A percentile compares a stretch with the other conserved stretches of the same genome.
These are phyloP conservation scores for Drosophila differens DNA, from an alignment of 2,888 invertebrate species.

Conservation along the genomic window DNA sequence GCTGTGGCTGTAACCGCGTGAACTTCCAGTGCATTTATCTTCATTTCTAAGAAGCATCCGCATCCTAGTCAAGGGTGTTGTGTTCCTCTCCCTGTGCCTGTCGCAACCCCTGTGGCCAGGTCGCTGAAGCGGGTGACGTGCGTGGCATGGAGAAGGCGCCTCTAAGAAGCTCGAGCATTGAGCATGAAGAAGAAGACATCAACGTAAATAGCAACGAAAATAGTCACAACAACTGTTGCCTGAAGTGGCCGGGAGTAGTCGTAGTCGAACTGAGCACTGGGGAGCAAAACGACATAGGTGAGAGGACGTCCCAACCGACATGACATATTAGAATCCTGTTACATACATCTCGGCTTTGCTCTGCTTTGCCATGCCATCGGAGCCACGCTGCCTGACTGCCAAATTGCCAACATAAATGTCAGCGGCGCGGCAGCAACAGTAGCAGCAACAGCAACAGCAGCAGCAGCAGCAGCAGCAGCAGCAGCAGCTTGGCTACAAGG, in stretches of 20 bases:
- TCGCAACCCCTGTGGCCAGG: slow-evolving; percentile 31
- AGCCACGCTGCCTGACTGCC: slow-evolving; percentile 70
- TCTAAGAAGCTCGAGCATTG: slow-evolving; percentile 47
- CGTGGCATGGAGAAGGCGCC: slow-evolving; percentile 16
- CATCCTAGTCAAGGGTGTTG: slow-evolving; percentile 54
- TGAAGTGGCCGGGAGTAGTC: slow-evolving; percentile 40
- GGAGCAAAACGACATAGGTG: slow-evolving; percentile 55
- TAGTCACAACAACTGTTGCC: slow-evolving; percentile 70
- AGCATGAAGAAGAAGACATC: slow-evolving; percentile 54
- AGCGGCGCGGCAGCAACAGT: slow-evolving; percentile 43
- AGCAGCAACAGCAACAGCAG: slow-evolving; percentile 8
- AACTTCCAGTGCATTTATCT: slow-evolving; percentile 82
- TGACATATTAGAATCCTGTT: slow-evolving; percentile 80
- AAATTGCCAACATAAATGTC: slow-evolving; percentile 83
- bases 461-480: slow-evolving; percentile 23
- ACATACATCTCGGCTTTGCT: slow-evolving; percentile 50
- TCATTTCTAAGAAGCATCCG: slow-evolving; percentile 67
- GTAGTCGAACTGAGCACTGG: slow-evolving; percentile 17
- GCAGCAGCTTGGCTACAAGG: slow-evolving; percentile 63
- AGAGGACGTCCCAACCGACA: slow-evolving; percentile 76
- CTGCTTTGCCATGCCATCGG: slow-evolving; percentile 15
- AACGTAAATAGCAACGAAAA: slow-evolving; percentile 61
- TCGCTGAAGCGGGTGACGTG: slow-evolving; percentile 53
- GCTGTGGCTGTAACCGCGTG: slow-evolving; percentile 70
- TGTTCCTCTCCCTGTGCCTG: slow-evolving; percentile 16